These are phyloP conservation scores for Podiceps cristatus DNA, from an alignment of 2,113 vertebrate genomes.

Conservation along the genomic window DNA sequence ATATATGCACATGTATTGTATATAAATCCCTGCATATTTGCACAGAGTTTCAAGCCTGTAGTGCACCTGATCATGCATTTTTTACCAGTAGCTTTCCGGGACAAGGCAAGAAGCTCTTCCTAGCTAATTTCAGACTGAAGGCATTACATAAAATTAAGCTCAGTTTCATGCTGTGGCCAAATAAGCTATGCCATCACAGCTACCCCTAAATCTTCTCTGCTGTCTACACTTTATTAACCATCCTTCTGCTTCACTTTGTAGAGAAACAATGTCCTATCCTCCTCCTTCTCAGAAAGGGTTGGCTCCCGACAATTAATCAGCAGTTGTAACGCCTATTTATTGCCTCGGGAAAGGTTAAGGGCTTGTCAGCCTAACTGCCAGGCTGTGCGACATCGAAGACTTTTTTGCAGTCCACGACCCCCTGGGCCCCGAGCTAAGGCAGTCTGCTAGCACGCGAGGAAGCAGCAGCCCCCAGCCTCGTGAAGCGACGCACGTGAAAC, in stretches of 20 bases:
- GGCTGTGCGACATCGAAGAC: neutral
- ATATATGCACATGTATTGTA: neutral
- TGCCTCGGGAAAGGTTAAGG: neutral
- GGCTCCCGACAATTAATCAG: neutral
- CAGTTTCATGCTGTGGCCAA: neutral
- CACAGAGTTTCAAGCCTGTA: neutral
- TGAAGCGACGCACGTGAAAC: too few relatives aligned
- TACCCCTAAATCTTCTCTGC: neutral
- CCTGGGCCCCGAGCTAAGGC: neutral
- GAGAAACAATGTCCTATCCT: neutral
- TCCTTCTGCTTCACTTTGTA: neutral
- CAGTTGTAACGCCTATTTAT: neutral
- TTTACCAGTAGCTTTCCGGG: neutral
- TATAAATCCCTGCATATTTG: neutral
- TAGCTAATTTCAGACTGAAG: neutral
- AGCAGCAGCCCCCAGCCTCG: neutral
- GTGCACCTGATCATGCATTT: neutral
- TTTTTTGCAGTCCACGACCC: neutral
- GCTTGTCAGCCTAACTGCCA: neutral
- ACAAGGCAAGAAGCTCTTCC: neutral
- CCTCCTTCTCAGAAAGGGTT: neutral
- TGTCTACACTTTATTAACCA: neutral
- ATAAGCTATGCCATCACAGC: neutral
- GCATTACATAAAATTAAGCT: neutral
- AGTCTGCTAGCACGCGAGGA: neutral